These are phyloP conservation scores for Netelia melanura DNA, from an alignment of 2,888 invertebrate genomes.

Conservation along the genomic window DNA sequence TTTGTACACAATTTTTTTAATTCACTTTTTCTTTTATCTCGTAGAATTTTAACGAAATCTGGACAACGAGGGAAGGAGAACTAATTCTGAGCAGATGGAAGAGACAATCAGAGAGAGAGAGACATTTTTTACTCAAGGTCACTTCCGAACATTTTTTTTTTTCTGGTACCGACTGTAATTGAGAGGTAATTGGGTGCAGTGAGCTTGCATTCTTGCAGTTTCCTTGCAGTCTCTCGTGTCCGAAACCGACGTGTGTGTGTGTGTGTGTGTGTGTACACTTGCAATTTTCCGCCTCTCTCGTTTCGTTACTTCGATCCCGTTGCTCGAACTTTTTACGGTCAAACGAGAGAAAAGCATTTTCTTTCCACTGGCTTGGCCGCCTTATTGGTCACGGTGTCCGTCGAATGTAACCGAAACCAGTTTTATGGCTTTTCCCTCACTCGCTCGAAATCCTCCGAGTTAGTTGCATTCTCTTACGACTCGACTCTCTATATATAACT, in stretches of 20 bases:
- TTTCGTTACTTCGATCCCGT: conserved; percentile 15
- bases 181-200: conserved; percentile 46
- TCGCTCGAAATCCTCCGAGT: neutral
- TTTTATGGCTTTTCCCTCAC: conserved; percentile 19
- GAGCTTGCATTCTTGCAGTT: neutral
- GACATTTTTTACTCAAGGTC: conserved; percentile 10
- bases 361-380: neutral
- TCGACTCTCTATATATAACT: neutral
- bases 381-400: neutral
- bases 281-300: conserved; percentile 4
- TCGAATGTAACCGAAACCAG: conserved; percentile 4
- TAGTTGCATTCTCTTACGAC: conserved; percentile 1
- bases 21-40: neutral
- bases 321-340: conserved; percentile 42
- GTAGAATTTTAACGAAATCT: neutral
- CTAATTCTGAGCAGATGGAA: neutral
- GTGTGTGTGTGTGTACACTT: neutral
- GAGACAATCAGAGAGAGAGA: neutral
- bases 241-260: no score
- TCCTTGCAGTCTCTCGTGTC: neutral
- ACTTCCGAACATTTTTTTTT: conserved; percentile 2
- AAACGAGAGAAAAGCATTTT: conserved; percentile 8
- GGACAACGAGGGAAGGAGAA: neutral
- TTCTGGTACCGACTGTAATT: conserved; percentile 25
- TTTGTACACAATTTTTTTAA: neutral